A percentile compares a stretch with the other conserved stretches of the same genome.
These are phyloP conservation scores for Petrosia ficiformis DNA, from an alignment of 37 sponge, comb jelly and placozoan species.

Conservation along the genomic window DNA sequence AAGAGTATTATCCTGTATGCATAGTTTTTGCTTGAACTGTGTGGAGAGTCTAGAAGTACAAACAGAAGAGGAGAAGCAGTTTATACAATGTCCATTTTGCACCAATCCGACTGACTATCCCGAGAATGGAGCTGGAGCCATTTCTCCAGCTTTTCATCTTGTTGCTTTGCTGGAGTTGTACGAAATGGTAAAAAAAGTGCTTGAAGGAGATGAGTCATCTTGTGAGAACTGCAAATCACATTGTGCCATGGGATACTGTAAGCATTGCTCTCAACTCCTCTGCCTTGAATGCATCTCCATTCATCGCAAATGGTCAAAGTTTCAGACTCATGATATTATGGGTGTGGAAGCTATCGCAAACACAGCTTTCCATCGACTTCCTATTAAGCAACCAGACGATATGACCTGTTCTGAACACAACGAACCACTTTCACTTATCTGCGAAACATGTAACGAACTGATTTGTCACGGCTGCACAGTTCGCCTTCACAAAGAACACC, in stretches of 20 bases:
- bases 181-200: slow-evolving; percentile 20
- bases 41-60: no score
- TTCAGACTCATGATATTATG: neutral
- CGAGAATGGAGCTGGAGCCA: slow-evolving; percentile 31
- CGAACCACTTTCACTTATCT: neutral
- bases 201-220: no score
- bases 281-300: neutral
- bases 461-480: neutral
- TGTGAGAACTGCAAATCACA: slow-evolving; percentile 21
- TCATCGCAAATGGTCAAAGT: neutral
- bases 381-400: neutral
- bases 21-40: no score
- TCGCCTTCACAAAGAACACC: neutral
- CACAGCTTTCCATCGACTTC: neutral
- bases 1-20: no score
- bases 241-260: neutral
- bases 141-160: slow-evolving; percentile 59
- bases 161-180: slow-evolving; percentile 46
- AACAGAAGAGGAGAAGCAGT: slow-evolving; percentile 7
- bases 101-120: slow-evolving; percentile 38
- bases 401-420: neutral
- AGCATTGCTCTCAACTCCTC: neutral
- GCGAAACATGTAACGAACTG: neutral
- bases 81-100: slow-evolving; percentile 53
- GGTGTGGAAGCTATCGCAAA: neutral